Conservation (phyloP, 23 tunicate genomes). For the Trididemnum clinides region DNA sequence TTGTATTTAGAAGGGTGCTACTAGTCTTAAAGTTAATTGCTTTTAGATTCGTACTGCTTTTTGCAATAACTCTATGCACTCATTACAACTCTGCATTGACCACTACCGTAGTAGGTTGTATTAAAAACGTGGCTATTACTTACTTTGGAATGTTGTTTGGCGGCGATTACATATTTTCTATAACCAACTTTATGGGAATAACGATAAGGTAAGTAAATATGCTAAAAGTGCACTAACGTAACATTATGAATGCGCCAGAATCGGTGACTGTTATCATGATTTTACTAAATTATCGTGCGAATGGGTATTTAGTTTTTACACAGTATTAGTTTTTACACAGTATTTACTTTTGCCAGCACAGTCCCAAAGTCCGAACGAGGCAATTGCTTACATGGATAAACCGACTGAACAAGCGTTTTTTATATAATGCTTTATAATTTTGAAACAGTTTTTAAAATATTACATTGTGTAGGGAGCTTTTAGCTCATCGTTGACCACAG, state of each 20-base stretch:
- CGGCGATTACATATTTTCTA: conserved; percentile 94
- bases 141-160: conserved; percentile 98
- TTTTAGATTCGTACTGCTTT: conserved; percentile 82
- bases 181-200: conserved; percentile 92
- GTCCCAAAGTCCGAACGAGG: too few species aligned
- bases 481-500: too few species aligned
- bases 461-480: too few species aligned
- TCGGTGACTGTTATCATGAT: not conserved
- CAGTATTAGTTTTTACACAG: not conserved
- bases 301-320: not conserved
- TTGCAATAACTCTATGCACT: conserved; percentile 84
- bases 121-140: conserved; percentile 90
- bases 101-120: conserved; percentile 98
- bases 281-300: not conserved
- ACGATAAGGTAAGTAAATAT: conserved; percentile 77
- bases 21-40: too few species aligned
- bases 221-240: too few species aligned
- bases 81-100: conserved; percentile 90
- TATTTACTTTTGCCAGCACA: too few species aligned
- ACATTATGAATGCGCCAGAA: not conserved
- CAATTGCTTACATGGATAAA: too few species aligned
- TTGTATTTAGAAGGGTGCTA: too few species aligned
- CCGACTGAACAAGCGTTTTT: too few species aligned
- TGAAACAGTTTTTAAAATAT: too few species aligned
- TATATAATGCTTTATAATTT: too few species aligned